These are phyloP conservation scores for Pachypeltis micranthus DNA, from an alignment of 1,140 invertebrate genomes.

Conservation along the genomic window DNA sequence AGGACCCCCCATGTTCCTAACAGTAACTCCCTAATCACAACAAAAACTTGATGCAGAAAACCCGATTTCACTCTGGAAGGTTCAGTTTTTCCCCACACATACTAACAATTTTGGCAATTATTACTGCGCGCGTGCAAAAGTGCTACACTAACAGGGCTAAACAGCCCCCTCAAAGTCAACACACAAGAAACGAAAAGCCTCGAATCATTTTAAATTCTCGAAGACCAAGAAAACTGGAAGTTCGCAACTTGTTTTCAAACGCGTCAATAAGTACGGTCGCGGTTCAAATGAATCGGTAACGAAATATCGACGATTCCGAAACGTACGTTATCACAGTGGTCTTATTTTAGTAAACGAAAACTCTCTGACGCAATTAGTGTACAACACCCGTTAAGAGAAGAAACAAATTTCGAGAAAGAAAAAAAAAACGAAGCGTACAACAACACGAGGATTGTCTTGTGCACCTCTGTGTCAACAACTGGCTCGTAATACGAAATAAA, in stretches of 20 bases:
- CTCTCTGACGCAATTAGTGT: background rate
- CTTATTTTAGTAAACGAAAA: background rate
- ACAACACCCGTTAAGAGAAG: conserved; percentile 9
- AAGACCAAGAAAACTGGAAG: background rate
- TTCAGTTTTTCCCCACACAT: no score
- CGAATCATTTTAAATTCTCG: background rate
- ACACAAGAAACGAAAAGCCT: background rate
- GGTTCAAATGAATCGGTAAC: background rate
- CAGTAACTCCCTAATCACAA: no score
- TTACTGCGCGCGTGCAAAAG: no score
- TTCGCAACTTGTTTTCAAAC: background rate
- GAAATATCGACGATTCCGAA: background rate
- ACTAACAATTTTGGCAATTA: no score
- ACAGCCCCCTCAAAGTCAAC: no score
- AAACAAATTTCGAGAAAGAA: no score
- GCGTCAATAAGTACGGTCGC: background rate
- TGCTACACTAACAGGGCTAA: no score
- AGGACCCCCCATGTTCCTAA: no score
- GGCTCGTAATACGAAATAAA: background rate
- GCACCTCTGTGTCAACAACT: background rate
- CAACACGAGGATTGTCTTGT: conserved; percentile 19
- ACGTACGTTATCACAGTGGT: background rate
- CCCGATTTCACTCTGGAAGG: no score
- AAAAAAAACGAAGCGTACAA: conserved; percentile 5
- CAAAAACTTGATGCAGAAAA: no score